Evolutionary conservation across 2,797 vertebrate genomes (phyloP).

Genomic region (Falco cherrug): DNA sequence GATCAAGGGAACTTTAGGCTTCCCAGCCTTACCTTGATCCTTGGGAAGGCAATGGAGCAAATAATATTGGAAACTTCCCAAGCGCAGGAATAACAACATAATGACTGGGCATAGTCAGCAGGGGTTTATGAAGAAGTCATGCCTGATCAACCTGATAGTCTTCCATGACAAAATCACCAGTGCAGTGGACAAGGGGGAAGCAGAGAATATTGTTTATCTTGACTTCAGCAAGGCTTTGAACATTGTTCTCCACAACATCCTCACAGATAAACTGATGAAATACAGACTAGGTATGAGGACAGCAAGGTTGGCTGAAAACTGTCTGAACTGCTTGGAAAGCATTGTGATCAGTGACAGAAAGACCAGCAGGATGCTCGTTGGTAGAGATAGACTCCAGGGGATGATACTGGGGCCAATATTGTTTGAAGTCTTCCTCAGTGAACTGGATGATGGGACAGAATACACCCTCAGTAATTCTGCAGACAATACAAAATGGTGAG

Average conservation of each 20-base stretch:
- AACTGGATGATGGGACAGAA: background rate
- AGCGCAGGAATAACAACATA: background rate
- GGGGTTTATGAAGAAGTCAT: background rate
- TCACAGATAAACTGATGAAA: background rate
- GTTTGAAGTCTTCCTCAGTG: background rate
- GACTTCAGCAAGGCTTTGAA: background rate
- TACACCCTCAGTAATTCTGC: background rate
- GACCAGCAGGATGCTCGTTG: background rate
- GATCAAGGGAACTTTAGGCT: background rate
- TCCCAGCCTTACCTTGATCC: background rate
- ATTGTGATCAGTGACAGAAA: background rate
- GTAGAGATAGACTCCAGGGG: background rate
- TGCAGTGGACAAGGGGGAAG: background rate
- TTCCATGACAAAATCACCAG: background rate
- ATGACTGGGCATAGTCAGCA: background rate
- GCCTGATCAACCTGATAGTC: background rate
- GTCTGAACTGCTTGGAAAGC: background rate
- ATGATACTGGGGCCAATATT: background rate
- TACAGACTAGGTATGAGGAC: background rate
- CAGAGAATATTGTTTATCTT: fast-evolving
- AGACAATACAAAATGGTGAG: background rate
- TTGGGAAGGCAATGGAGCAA: background rate
- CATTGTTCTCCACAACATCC: background rate
- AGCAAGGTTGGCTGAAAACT: background rate
- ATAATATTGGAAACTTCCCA: background rate